Percentiles rank a stretch among this genome's conserved stretches.
These are phyloP conservation scores for Phylloscopus trochilus DNA, from an alignment of 2,113 vertebrate genomes.

Conservation along the genomic window DNA sequence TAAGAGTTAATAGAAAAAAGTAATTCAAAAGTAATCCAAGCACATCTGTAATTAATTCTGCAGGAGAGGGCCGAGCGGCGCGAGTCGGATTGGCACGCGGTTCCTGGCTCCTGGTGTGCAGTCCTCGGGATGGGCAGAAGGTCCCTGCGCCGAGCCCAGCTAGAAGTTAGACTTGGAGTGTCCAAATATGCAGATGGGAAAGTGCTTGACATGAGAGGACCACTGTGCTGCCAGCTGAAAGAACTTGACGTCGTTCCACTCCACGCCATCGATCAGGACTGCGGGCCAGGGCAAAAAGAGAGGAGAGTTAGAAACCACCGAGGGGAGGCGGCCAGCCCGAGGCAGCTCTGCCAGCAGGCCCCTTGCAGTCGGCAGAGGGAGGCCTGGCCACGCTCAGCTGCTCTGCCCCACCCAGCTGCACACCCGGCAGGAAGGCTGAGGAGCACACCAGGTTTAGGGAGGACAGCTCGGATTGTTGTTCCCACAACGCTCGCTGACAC, in stretches of 20 bases:
- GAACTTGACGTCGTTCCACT: conserved; percentile 98
- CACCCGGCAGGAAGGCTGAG: fast-evolving
- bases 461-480: neutral
- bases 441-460: neutral
- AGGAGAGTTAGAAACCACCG: neutral
- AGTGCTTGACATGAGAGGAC: conserved; percentile 98
- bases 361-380: neutral
- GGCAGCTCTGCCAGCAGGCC: neutral
- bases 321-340: neutral
- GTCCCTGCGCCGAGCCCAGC: neutral
- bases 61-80: conserved; percentile 42
- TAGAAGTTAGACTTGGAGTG: conserved; percentile 90
- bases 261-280: conserved; percentile 95
- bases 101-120: conserved; percentile 62
- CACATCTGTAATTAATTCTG: conserved; percentile 64
- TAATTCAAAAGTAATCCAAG: conserved; percentile 63
- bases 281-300: neutral
- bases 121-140: neutral
- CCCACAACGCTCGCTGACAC: neutral
- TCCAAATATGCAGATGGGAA: conserved; percentile 95
- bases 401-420: neutral
- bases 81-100: conserved; percentile 55
- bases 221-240: conserved; percentile 98
- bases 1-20: conserved; percentile 68
- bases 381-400: neutral